phyloP scores from a whole-genome alignment of 2,797 vertebrate genomes.

The Phyllotis vaccarum region DNA sequence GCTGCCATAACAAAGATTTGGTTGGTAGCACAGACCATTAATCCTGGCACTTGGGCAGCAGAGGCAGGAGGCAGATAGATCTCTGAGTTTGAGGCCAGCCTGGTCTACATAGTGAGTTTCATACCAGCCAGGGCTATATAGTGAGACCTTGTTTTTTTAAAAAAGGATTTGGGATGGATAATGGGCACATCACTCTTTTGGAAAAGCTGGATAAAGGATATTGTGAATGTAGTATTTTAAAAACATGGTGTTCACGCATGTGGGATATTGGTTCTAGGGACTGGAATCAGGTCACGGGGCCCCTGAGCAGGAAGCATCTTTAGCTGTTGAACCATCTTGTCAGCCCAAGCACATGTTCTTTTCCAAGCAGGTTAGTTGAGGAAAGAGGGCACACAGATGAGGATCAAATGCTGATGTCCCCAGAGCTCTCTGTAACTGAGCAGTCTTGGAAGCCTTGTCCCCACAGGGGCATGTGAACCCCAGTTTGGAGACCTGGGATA shows the following conservation, averaged over 20 bases:
- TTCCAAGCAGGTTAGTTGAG: conserved; percentile 40
- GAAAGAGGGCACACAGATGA: background rate
- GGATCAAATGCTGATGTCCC: background rate
- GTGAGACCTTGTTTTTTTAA: background rate
- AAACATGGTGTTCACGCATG: background rate
- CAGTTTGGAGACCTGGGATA: background rate
- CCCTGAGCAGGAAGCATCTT: background rate
- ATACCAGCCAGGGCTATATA: background rate
- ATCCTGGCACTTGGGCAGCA: background rate
- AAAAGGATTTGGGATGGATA: conserved; percentile 16
- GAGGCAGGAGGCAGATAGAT: background rate
- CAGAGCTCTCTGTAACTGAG: background rate
- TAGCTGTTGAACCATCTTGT: background rate
- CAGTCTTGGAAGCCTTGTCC: conserved; percentile 6
- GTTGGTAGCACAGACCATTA: background rate
- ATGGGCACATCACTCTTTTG: conserved; percentile 4
- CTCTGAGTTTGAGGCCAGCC: background rate
- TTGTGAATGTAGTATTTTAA: background rate
- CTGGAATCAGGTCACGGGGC: background rate
- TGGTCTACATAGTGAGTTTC: background rate
- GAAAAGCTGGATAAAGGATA: conserved; percentile 23
- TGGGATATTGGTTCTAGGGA: background rate
- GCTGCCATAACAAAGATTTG: background rate
- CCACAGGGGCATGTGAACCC: background rate
- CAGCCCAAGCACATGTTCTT: background rate